Base-by-base conservation (phyloP, 1,140 invertebrate genomes). In the Amyelois transitella region DNA sequence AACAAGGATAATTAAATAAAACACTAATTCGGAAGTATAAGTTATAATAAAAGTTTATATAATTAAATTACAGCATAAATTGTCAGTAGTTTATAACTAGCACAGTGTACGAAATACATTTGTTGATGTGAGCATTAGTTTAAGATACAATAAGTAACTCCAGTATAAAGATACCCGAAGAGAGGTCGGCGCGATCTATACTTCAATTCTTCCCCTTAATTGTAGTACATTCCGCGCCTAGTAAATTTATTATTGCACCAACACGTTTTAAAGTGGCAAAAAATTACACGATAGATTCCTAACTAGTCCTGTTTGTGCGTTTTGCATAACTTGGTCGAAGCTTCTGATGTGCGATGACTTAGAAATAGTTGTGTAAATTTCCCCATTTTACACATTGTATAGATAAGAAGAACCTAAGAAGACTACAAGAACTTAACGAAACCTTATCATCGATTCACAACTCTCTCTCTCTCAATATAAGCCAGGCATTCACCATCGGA, bases 41-140 rank as follows among this genome's bases (percentile, higher is more conserved):
- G 78, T 81, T 83, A 75, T 86, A 84, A 77, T 85, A 87, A 87
- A 87, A 85, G 69, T 82, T 81, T 71, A 83, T 85, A 86, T 81
- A 82, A 75, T 77, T 81, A 82, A 82, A 82, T 85, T 75, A 87
- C 69, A 85, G 83, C 81, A 75, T 83, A 68, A 64, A 62, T 55
- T 77, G 74, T 69, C 69, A 73, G 69, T 81, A 80, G 69, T 78
- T 75, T 78, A 79, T 75, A 72, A 72, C 80, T 87, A 87, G 84
- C 81, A 83, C 69, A 76, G 84, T 85, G 84, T 87, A 71, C 66
- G 72, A 87, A 82, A 77, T 82, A 80, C 74, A 81, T 74, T 73
- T 81, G 58, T 68, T 73, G 69, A 76, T 58, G 84, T 87, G 84
- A 87, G 84, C 84, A 85, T 81, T 55, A 71, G 58, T 74, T 75